Conservation (phyloP, 2,113 vertebrate genomes). For the Anhinga anhinga region DNA sequence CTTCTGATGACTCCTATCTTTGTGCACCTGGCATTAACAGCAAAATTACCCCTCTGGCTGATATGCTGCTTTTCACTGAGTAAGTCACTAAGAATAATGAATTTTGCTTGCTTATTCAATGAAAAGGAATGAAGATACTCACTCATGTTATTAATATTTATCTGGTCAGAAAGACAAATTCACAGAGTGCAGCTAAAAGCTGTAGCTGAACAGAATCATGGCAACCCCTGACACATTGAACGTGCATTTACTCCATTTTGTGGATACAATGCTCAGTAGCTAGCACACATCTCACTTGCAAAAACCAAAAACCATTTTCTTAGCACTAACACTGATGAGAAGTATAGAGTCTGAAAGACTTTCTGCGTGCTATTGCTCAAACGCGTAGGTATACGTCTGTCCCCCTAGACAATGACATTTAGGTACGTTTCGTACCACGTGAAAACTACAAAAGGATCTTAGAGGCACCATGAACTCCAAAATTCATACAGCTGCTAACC, state of each 20-base stretch:
- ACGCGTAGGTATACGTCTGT: neutral
- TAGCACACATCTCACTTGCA: neutral
- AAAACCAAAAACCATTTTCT: neutral
- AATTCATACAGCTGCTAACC: neutral
- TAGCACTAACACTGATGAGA: neutral
- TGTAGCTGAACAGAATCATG: neutral
- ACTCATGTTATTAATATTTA: neutral
- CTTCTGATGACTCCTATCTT: neutral
- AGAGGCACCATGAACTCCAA: neutral
- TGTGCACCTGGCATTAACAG: neutral
- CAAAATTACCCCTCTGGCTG: neutral
- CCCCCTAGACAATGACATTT: neutral
- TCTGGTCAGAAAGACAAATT: neutral
- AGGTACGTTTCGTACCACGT: neutral
- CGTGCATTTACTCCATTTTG: neutral
- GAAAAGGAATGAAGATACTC: neutral
- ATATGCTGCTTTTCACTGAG: neutral
- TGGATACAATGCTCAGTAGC: fast-evolving
- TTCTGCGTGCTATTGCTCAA: neutral
- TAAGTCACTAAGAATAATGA: neutral
- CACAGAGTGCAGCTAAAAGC: neutral
- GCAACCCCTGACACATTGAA: neutral
- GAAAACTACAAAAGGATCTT: neutral
- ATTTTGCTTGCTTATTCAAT: neutral
- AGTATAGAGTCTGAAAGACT: neutral